These are phyloP conservation scores for Coregonus sp. DNA, from an alignment of 2,797 vertebrate species.

Conservation along the genomic window DNA sequence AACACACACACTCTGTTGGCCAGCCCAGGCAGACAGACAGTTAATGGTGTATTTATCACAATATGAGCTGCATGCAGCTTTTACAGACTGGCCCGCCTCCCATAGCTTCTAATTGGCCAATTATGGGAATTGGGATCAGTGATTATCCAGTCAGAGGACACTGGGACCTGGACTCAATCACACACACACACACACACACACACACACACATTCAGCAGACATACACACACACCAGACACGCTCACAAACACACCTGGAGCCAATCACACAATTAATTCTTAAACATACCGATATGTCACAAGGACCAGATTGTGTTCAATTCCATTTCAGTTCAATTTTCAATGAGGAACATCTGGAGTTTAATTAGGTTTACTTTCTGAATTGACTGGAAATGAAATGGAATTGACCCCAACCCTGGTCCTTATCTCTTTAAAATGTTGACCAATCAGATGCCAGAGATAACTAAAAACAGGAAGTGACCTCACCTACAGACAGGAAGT, in stretches of 20 bases:
- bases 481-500: not conserved
- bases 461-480: conserved; percentile 7
- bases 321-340: too few species aligned
- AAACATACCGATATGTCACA: conserved; percentile 7
- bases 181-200: not conserved
- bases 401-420: not conserved
- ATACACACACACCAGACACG: conserved; percentile 32
- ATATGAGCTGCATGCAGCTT: conserved; percentile 43
- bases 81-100: conserved; percentile 45
- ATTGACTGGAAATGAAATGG: too few species aligned
- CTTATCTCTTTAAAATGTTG: not conserved
- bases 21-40: not conserved
- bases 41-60: conserved; percentile 40
- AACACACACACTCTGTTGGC: not conserved
- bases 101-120: conserved; percentile 67
- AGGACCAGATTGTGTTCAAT: too few species aligned
- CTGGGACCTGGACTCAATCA: conserved; percentile 55
- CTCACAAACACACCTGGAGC: conserved; percentile 47
- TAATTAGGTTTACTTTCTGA: not conserved
- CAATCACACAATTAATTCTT: conserved; percentile 41
- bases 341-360: too few species aligned
- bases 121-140: conserved; percentile 63
- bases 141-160: conserved; percentile 47
- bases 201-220: conserved; percentile 13
- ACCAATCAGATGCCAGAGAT: not conserved